Base-by-base conservation (phyloP, 1,140 invertebrate species). In the Aphidius gifuensis region DNA sequence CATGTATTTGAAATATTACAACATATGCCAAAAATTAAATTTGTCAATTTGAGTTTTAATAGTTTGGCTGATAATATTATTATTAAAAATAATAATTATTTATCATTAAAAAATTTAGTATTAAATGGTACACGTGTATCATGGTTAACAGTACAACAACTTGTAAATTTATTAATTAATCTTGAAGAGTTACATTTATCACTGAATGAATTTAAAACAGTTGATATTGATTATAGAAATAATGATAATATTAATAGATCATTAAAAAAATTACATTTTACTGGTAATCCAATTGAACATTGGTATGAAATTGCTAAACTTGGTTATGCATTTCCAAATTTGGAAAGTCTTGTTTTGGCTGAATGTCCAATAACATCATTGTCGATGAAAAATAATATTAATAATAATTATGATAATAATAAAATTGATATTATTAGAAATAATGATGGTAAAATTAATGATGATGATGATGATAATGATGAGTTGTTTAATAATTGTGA, bases 1-100 rank as follows among this genome's bases (percentile, higher is more conserved):
- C 92, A 96, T 83, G 88, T 96, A 6, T 90, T 94, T 71, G 88
- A 87, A 55, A 93, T 96, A 65, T 74, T 96, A 54, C 85, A 90
- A 71, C 87, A 92, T 71, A 93, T 94, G 85, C 93, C 93, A 5
- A 86, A 88, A 66, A 86, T 96, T 47, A 88, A 91, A 71, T 96
- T 96, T 78, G 85, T 95, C 6, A 97, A 97, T 77, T 80, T 97
- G 62, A 95, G 92, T 74, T 93, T 94, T 79, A 97, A 97, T 76
- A 84, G 86, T 56, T 80, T 96, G 9, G 85, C 85, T 9, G 86
- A 87, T 40, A 85, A 88, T 32, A 73, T 90, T n/a, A 82, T 77
- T 6, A 64, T 80, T 5, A 74, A 73, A 38, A 74, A 80, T 44
- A 83, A 84, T 0, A 80, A 82, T 54, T 88, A 85, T 79, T 84